phyloP scores from a whole-genome alignment of 53 echinoderm and acorn worm species.

The Antedon mediterranea region DNA sequence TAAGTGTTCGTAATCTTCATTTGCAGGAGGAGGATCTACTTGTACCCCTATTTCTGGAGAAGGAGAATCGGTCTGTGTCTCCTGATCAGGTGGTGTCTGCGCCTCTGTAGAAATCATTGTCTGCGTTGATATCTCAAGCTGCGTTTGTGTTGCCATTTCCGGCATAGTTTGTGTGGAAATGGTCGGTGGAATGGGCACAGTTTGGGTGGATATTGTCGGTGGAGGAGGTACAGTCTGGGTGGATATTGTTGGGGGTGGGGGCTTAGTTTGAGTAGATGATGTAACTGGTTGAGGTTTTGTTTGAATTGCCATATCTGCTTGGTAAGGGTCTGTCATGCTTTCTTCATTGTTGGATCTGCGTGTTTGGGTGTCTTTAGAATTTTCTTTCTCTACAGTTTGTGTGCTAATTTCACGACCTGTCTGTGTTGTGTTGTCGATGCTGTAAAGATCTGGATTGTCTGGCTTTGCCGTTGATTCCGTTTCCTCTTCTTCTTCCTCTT shows the following conservation, averaged over 20 bases:
- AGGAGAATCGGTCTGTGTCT: slow-evolving; percentile 50
- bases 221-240: slow-evolving; percentile 28
- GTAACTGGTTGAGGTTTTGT: slow-evolving; percentile 67
- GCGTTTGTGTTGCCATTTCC: slow-evolving; percentile 37
- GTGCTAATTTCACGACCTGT: slow-evolving; percentile 62
- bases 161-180: slow-evolving; percentile 80
- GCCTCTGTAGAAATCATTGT: background rate
- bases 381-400: slow-evolving; percentile 77
- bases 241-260: slow-evolving; percentile 51
- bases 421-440: slow-evolving; percentile 89
- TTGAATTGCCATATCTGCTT: slow-evolving; percentile 89
- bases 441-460: slow-evolving; percentile 53
- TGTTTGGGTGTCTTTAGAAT: slow-evolving; percentile 68
- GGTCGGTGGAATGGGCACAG: slow-evolving; percentile 36
- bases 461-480: slow-evolving; percentile 22
- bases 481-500: slow-evolving; percentile 43
- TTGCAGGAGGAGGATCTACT: slow-evolving; percentile 1
- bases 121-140: background rate
- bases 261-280: slow-evolving; percentile 50
- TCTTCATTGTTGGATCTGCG: slow-evolving; percentile 59
- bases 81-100: background rate
- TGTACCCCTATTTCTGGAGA: slow-evolving; percentile 21
- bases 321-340: slow-evolving; percentile 75
- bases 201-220: slow-evolving; percentile 38
- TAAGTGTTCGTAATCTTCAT: slow-evolving; percentile 64